A percentile compares a stretch with the other conserved stretches of the same genome.
Conservation (phyloP, 2,888 invertebrate species). For the Allophyes oxyacanthae region DNA sequence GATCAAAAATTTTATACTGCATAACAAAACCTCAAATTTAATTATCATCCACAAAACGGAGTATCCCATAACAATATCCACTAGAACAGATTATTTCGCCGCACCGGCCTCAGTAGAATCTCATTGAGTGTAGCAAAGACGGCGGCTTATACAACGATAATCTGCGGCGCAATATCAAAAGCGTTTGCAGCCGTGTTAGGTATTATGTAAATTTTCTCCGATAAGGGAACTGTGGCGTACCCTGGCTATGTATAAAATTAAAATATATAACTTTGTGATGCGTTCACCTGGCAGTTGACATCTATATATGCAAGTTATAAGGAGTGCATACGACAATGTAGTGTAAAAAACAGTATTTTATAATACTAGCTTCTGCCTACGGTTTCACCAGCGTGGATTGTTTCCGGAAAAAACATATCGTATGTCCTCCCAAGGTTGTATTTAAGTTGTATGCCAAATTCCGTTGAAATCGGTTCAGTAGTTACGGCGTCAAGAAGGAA, state of each 20-base stretch:
- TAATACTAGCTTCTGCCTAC: no score
- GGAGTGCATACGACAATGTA: background rate
- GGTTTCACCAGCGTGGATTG: no score
- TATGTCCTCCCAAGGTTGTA: no score
- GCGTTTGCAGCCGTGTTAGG: conserved; percentile 70
- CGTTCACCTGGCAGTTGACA: conserved; percentile 51
- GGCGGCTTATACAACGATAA: conserved; percentile 74
- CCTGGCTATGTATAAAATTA: conserved; percentile 70
- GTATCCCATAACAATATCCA: conserved; percentile 52
- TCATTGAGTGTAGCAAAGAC: conserved; percentile 71
- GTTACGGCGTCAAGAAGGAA: no score
- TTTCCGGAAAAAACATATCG: no score
- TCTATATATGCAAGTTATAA: conserved; percentile 35
- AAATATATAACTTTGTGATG: conserved; percentile 67
- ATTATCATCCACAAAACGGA: conserved; percentile 45
- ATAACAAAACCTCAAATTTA: conserved; percentile 37
- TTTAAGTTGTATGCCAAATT: no score
- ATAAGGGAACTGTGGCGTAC: conserved; percentile 69
- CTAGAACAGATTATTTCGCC: conserved; percentile 55
- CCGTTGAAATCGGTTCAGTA: no score
- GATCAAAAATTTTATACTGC: background rate
- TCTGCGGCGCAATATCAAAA: conserved; percentile 79
- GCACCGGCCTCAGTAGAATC: conserved; percentile 59
- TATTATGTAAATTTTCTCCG: conserved; percentile 80
- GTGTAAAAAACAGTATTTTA: no score